Conservation (phyloP, 2,888 invertebrate species). For the Ormia ochracea region DNA sequence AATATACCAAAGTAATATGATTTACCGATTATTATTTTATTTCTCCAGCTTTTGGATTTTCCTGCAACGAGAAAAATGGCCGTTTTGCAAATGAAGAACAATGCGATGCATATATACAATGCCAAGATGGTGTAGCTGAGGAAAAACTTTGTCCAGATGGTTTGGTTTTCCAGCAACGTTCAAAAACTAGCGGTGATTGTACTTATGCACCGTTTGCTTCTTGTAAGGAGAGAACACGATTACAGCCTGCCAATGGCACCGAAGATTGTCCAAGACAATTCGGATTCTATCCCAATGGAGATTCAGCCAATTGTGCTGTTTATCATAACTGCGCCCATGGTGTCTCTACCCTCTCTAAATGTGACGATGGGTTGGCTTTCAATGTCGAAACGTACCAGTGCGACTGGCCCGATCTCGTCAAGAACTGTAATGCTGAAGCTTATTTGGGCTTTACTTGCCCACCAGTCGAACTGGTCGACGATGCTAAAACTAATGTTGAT, state of each 20-base stretch:
- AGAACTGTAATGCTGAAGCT: slow-evolving; percentile 87
- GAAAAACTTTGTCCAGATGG: slow-evolving; percentile 90
- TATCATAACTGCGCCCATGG: slow-evolving; percentile 91
- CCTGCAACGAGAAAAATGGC: slow-evolving; percentile 83
- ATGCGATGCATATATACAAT: slow-evolving; percentile 86
- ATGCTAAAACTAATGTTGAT: slow-evolving; percentile 71
- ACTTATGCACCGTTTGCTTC: slow-evolving; percentile 89
- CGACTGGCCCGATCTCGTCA: slow-evolving; percentile 91
- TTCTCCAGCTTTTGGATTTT: slow-evolving; percentile 65
- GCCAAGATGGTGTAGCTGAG: slow-evolving; percentile 83
- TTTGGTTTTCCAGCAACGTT: slow-evolving; percentile 83
- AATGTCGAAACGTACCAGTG: slow-evolving; percentile 85
- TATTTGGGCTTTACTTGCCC: slow-evolving; percentile 86
- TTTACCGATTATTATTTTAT: background rate
- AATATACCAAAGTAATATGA: no score
- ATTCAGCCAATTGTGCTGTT: slow-evolving; percentile 83
- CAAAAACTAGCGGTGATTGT: slow-evolving; percentile 81
- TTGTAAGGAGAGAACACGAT: slow-evolving; percentile 83
- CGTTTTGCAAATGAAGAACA: slow-evolving; percentile 82
- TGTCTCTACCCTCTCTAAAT: slow-evolving; percentile 83
- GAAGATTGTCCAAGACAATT: slow-evolving; percentile 83
- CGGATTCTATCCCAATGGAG: slow-evolving; percentile 84
- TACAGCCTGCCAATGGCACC: slow-evolving; percentile 80
- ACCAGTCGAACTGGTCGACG: slow-evolving; percentile 70
- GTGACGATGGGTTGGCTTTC: slow-evolving; percentile 90